Base-by-base conservation (phyloP, 1,140 invertebrate genomes). In the Heliconius congener region DNA sequence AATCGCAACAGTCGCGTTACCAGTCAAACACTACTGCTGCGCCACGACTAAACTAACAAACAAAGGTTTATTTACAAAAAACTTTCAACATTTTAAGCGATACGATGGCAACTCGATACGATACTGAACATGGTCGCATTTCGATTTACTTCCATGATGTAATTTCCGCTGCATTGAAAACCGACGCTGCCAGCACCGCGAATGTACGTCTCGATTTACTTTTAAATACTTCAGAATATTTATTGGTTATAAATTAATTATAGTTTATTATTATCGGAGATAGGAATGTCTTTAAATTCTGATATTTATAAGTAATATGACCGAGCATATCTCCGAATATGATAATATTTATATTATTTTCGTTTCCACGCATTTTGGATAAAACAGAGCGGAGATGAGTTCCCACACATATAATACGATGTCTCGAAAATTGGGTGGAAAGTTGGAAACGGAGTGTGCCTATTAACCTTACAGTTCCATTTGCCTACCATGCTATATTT, bases 151-250 rank as follows among this genome's bases (percentile, higher is more conserved):
- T 27, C 60, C 60, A 30, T 66, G 60, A 66, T 66, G 60, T 66
- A 66, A 66, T 66, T 66, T 66, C 60, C 60, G 60, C 4, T 66
- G 9, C 30, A 66, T 66, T 23, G 60, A 27, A 66, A 66, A 66
- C 27, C 27, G 27, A 66, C 50, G 55, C n/a, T 57, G 60, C 60
- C 11, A 27, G 3, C 60, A 16, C 19, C 60, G 60, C 60, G 3
- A 66, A 27, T 16, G 60, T 13, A 23, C 23, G 23, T 16, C 30
- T 66, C 23, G 23, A 66, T 66, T 3, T 66, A 66, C 9, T 66
- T 66, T 66, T 66, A 66, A 66, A 30, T 27, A 27, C 3, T 27
- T 66, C 3, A 30, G 42, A 42, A 42, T 42, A 42, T 42, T 42
- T 16, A 16, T 46, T 46, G 42, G 42, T 46, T 46, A 37, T 37